These are phyloP conservation scores for Endotricha flammealis DNA, from an alignment of 2,888 invertebrate genomes.

Conservation along the genomic window DNA sequence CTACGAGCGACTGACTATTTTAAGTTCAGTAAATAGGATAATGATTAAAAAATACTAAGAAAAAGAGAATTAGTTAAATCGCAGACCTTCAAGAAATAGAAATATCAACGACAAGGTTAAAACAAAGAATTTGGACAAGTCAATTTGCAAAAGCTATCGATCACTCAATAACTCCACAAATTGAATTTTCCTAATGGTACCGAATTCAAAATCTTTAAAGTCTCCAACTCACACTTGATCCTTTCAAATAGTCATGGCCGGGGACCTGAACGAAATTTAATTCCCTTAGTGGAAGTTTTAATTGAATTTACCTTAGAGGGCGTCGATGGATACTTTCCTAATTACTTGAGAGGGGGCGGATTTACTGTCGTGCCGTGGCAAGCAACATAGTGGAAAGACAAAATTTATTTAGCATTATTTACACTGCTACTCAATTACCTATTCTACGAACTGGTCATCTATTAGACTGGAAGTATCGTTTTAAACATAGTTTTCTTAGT, in stretches of 20 bases:
- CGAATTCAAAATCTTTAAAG: constrained; percentile 1
- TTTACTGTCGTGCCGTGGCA: constrained; percentile 15
- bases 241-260: constrained; percentile 20
- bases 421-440: constrained; percentile 2
- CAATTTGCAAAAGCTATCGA: no score
- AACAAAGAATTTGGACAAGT: no score
- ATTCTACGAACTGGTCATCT: no score
- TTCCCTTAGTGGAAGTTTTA: constrained; percentile 41
- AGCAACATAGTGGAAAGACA: constrained; percentile 6
- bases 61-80: no score
- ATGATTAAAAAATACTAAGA: no score
- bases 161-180: background rate
- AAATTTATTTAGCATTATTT: constrained; percentile 14
- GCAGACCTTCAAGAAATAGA: no score
- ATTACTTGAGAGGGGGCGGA: constrained; percentile 33
- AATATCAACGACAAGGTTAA: no score
- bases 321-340: constrained; percentile 44
- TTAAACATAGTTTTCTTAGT: no score
- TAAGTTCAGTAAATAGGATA: no score
- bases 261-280: constrained; percentile 29
- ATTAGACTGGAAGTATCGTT: no score
- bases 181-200: background rate
- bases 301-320: constrained; percentile 44
- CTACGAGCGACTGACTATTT: no score
- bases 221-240: constrained; percentile 12